Conservation (phyloP, 2,113 vertebrate species). For the Otus sunia region DNA sequence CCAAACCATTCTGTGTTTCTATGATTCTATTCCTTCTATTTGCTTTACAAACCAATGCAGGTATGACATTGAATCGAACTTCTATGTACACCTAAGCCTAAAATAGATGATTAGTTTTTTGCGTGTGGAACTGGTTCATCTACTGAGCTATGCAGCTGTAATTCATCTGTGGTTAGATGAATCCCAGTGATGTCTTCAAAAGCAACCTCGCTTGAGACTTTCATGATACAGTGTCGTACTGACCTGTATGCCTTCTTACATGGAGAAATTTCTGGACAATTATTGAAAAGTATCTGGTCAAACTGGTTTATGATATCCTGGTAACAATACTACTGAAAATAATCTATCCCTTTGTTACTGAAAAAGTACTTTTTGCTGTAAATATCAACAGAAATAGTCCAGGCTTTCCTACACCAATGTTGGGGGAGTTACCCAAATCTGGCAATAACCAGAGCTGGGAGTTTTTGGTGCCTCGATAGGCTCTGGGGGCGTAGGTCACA, state of each 20-base stretch:
- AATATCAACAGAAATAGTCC: background rate
- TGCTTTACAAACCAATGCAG: background rate
- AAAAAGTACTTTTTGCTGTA: background rate
- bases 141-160: background rate
- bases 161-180: background rate
- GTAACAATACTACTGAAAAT: background rate
- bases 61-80: background rate
- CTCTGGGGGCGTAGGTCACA: background rate
- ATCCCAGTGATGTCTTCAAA: background rate
- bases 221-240: background rate
- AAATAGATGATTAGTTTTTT: background rate
- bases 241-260: background rate
- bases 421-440: background rate
- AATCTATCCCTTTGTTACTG: background rate
- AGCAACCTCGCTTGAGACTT: background rate
- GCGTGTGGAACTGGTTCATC: background rate
- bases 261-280: background rate
- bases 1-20: background rate
- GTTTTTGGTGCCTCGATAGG: background rate
- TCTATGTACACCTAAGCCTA: background rate
- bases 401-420: background rate
- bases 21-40: background rate
- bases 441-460: background rate
- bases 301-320: background rate
- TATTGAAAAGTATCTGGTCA: background rate